phyloP scores from a whole-genome alignment of 1,140 invertebrate genomes.

The Anoplophora glabripennis region DNA sequence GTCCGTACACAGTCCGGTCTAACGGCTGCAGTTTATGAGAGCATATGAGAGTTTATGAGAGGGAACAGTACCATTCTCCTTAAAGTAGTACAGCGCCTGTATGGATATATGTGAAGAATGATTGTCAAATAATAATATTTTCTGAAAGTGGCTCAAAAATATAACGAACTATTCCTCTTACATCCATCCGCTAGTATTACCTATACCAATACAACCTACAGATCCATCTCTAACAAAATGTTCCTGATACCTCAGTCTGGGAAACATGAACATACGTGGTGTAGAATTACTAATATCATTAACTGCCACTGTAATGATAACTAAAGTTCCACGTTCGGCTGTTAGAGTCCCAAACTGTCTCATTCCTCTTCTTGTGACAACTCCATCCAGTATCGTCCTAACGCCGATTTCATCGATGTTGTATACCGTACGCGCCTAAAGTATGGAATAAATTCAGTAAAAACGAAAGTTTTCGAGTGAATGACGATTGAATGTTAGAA shows the following conservation, averaged over 20 bases:
- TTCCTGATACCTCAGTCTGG: no score
- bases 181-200: background rate
- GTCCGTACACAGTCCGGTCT: conserved; percentile 36
- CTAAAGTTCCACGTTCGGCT: conserved; percentile 48
- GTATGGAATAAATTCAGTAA: no score
- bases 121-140: conserved; percentile 20
- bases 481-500: no score
- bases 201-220: conserved; percentile 19
- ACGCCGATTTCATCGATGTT: conserved; percentile 50
- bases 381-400: conserved; percentile 47
- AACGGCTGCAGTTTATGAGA: conserved; percentile 48
- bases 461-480: no score
- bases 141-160: no score
- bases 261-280: background rate
- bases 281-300: conserved; percentile 35
- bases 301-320: conserved; percentile 46
- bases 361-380: conserved; percentile 47
- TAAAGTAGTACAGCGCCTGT: conserved; percentile 32
- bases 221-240: no score
- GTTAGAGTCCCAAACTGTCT: conserved; percentile 51
- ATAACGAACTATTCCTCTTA: background rate
- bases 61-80: conserved; percentile 44
- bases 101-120: conserved; percentile 24
- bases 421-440: no score
- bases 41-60: conserved; percentile 44